Evolutionary conservation across 92 coral and sea anemone genomes (phyloP), one percentile per base, ranked within the genome.

Genomic region (Parazoanthus darwini): DNA sequence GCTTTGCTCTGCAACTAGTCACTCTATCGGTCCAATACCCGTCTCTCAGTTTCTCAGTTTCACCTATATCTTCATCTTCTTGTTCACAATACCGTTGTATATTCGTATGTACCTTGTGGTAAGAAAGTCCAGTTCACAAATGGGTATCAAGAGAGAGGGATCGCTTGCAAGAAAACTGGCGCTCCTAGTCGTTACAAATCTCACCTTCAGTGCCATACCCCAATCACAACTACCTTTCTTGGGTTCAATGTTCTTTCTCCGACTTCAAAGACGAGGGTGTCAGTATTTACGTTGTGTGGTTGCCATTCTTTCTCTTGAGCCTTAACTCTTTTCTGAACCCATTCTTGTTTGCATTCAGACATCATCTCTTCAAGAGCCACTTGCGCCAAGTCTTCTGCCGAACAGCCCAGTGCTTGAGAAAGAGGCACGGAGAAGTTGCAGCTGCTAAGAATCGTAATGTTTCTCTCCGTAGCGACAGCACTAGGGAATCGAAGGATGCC

Each of bases 331-430:
- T 42, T 22, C 46, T 81, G 26, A 63, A 81, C 36, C 85, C 85
- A 37, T 81, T 81, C 74, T 43, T 81, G 85, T 81, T 81, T 37
- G 85, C 85, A 37, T 80, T 80, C 85, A 80, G 85, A 80, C 85
- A 80, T 39, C 73, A 80, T 80, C 72, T 80, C n/a, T 11, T 80
- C 46, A 81, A 81, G 29, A 81, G 6, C 18, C 54, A 37, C 50
- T 35, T 81, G 50, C 35, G 74, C 54, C 85, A 59, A 22, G 42
- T 42, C 51, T 77, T 42, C 46, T 63, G 63, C 20, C 58, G n/a
- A 26, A 42, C 56, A 4, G 23, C 29, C 20, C 81, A 43, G 58
- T 77, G 81, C 35, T 77, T 23, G 3, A 18, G 81, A 43, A 77
- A 43, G 35, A 77, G 50, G 50, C 63, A 77, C 4, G 25, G 20